Percentiles rank a stretch among this genome's conserved stretches.
These are phyloP conservation scores for Meles meles DNA, from an alignment of 2,113 vertebrate genomes.

Conservation along the genomic window DNA sequence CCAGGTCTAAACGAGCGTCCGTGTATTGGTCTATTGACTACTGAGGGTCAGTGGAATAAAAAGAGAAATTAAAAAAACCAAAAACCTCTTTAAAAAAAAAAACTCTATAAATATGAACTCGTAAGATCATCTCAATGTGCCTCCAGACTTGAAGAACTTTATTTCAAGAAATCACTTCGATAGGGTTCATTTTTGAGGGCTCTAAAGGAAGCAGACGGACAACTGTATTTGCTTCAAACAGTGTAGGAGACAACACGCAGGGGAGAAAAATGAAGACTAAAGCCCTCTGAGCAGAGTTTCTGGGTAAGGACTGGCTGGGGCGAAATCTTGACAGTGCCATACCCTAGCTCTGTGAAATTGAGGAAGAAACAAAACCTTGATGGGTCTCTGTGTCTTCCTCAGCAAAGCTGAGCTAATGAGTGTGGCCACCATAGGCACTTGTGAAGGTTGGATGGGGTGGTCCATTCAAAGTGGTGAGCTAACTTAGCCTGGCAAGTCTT, in stretches of 20 bases:
- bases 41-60: background rate
- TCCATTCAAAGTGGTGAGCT: background rate
- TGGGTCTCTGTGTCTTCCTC: background rate
- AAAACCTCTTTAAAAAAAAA: background rate
- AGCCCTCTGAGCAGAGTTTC: background rate
- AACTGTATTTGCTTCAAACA: background rate
- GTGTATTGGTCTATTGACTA: background rate
- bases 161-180: background rate
- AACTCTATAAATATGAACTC: background rate
- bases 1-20: background rate
- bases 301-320: background rate
- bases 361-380: too few species aligned
- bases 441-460: background rate
- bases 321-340: background rate
- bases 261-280: fast-evolving
- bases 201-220: background rate
- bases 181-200: background rate
- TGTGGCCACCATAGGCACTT: fast-evolving
- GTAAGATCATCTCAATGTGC: background rate
- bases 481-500: background rate
- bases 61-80: background rate
- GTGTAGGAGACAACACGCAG: fast-evolving
- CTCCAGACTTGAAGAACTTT: background rate
- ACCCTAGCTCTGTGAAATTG: background rate
- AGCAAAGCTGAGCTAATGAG: background rate